Percentiles rank a stretch among this genome's conserved stretches.
phyloP scores from a whole-genome alignment of 2,797 vertebrate species.

The Mus spretus region DNA sequence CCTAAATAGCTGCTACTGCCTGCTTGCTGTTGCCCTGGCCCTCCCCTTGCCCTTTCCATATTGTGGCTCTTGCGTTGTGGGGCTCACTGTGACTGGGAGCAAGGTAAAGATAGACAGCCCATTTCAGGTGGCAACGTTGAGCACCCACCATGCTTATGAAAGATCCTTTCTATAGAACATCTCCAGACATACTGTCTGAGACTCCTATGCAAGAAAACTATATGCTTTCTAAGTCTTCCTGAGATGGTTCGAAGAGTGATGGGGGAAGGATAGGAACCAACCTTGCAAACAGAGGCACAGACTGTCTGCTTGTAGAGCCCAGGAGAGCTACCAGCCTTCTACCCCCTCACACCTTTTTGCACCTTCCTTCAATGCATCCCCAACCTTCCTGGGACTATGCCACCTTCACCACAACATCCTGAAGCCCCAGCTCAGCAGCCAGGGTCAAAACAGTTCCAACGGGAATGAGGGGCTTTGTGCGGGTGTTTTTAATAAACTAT shows the following conservation, averaged over 20 bases:
- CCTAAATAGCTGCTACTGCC: no score
- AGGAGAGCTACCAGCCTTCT: background rate
- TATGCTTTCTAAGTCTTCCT: background rate
- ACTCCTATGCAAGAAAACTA: background rate
- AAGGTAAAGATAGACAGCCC: no score
- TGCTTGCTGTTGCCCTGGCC: background rate
- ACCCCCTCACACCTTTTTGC: no score
- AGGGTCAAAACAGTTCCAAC: constrained; percentile 82
- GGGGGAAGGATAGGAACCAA: no score
- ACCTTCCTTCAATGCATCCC: background rate
- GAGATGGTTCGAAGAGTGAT: background rate
- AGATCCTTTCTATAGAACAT: background rate
- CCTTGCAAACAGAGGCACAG: background rate
- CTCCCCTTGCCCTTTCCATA: rapidly evolving
- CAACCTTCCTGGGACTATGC: background rate
- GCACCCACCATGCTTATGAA: constrained; percentile 49
- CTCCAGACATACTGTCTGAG: background rate
- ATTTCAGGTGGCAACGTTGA: background rate
- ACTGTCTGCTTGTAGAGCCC: constrained; percentile 37
- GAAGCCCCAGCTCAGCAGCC: constrained; percentile 61
- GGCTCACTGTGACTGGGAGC: background rate
- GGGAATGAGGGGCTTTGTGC: constrained; percentile 39
- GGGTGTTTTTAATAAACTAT: constrained; percentile 81
- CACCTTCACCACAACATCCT: background rate
- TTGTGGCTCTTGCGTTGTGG: background rate